A percentile compares a stretch with the other conserved stretches of the same genome.
phyloP scores from a whole-genome alignment of 2,888 invertebrate genomes.

The Drosophila colorata region DNA sequence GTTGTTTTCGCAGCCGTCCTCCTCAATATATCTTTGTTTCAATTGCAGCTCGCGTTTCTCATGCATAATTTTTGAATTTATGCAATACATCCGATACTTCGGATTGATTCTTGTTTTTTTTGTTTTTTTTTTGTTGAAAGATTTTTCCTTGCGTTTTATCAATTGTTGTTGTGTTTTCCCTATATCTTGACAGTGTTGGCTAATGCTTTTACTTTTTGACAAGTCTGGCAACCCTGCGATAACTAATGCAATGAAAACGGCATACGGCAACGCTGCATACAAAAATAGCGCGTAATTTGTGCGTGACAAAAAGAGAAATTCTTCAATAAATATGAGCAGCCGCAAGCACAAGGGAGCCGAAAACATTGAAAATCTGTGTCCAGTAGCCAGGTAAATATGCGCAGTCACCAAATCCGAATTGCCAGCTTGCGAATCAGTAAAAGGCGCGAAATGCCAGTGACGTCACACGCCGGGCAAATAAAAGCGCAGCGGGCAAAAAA shows the following conservation, averaged over 20 bases:
- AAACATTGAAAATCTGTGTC: conserved; percentile 84
- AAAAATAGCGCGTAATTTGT: conserved; percentile 74
- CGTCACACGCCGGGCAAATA: conserved; percentile 45
- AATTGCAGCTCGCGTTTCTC: conserved; percentile 22
- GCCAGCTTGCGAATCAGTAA: conserved; percentile 16
- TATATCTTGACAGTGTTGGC: conserved; percentile 35
- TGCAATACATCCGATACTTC: conserved; percentile 1
- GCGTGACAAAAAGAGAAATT: conserved; percentile 51
- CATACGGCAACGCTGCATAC: conserved; percentile 37
- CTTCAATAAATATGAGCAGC: conserved; percentile 77
- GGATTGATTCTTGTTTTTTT: neutral
- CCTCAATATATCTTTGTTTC: conserved; percentile 33
- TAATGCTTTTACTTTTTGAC: neutral
- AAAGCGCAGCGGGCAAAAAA: conserved; percentile 34
- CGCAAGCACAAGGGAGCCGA: conserved; percentile 74
- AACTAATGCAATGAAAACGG: neutral
- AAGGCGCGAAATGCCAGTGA: conserved; percentile 64
- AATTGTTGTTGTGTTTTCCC: conserved; percentile 52
- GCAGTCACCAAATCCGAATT: neutral
- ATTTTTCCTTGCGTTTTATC: conserved; percentile 36
- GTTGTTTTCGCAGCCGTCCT: conserved; percentile 32
- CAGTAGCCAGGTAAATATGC: conserved; percentile 78
- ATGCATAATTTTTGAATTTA: conserved; percentile 17
- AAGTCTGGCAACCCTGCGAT: conserved; percentile 33
- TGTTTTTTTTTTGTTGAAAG: neutral